Evolutionary conservation across 2,113 vertebrate genomes (phyloP).

Genomic region (Corythornis vintsioides): DNA sequence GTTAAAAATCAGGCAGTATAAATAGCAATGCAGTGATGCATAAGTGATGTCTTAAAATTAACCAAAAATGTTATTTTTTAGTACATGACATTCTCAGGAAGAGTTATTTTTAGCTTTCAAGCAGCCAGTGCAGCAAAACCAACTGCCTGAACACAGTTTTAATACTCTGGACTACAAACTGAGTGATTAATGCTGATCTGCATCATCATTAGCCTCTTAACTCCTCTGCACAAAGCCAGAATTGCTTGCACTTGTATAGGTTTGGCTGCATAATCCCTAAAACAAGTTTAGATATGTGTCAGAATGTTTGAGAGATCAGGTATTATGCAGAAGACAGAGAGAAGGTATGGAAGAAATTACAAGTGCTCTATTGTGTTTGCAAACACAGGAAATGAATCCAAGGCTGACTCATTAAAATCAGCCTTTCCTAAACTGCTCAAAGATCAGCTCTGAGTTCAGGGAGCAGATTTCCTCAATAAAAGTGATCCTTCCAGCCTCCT

Average conservation of each 20-base stretch:
- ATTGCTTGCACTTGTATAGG: background rate
- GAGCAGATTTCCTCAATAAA: background rate
- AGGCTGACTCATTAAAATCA: constrained; percentile 48
- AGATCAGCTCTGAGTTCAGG: background rate
- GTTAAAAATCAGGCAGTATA: background rate
- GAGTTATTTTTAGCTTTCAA: constrained; percentile 31
- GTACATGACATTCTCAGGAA: background rate
- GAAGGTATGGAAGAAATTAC: constrained; percentile 50
- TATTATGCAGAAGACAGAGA: background rate
- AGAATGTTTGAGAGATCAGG: background rate
- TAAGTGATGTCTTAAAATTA: background rate
- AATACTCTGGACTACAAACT: background rate
- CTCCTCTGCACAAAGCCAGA: background rate
- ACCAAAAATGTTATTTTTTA: constrained; percentile 7
- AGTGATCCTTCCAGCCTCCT: background rate
- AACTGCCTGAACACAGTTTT: background rate
- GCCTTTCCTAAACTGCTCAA: background rate
- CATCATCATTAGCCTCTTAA: background rate
- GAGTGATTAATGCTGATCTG: background rate
- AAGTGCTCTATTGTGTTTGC: constrained; percentile 20
- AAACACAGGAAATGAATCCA: constrained; percentile 58
- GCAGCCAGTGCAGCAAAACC: background rate
- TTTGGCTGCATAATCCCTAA: background rate
- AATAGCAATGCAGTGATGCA: background rate
- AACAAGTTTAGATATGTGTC: background rate